A percentile compares a stretch with the other conserved stretches of the same genome.
Evolutionary conservation across 92 coral and sea anemone genomes (phyloP).

Genomic region (Epizoanthus scotinus): DNA sequence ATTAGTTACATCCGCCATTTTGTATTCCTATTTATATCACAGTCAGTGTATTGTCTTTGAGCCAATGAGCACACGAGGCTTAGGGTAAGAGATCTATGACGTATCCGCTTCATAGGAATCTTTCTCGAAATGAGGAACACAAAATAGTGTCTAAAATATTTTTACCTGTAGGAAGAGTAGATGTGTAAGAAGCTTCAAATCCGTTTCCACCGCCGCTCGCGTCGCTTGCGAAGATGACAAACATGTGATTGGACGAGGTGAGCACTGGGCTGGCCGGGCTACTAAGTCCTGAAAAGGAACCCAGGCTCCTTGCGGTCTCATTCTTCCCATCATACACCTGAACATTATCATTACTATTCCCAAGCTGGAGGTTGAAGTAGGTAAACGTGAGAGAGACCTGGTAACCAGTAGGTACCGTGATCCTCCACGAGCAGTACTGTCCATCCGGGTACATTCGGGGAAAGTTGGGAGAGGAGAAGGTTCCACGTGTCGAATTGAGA

Average conservation of each 20-base stretch:
- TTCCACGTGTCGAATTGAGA: slow-evolving; percentile 43
- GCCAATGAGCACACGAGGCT: no score
- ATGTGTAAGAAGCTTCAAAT: slow-evolving; percentile 27
- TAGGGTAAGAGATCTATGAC: no score
- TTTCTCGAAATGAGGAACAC: no score
- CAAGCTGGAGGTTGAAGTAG: slow-evolving; percentile 38
- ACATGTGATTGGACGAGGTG: slow-evolving; percentile 45
- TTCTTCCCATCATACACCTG: slow-evolving; percentile 53
- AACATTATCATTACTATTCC: slow-evolving; percentile 13
- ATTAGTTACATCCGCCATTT: no score
- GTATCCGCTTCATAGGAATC: no score
- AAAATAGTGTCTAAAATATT: no score
- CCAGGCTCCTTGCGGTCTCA: slow-evolving; percentile 37
- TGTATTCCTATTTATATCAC: no score
- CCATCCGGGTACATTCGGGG: slow-evolving; percentile 65
- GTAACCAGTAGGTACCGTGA: slow-evolving; percentile 44
- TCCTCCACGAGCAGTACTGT: slow-evolving; percentile 74
- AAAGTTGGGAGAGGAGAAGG: slow-evolving; percentile 62
- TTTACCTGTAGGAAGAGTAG: slow-evolving; percentile 7
- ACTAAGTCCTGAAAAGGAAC: slow-evolving; percentile 46
- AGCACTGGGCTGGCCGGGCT: slow-evolving; percentile 33
- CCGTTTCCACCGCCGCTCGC: slow-evolving; percentile 23
- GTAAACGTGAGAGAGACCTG: slow-evolving; percentile 45
- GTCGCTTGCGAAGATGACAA: slow-evolving; percentile 50
- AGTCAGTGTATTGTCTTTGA: no score